Conservation (phyloP, 2,888 invertebrate species). For the Gymnoscelis rufifasciata region DNA sequence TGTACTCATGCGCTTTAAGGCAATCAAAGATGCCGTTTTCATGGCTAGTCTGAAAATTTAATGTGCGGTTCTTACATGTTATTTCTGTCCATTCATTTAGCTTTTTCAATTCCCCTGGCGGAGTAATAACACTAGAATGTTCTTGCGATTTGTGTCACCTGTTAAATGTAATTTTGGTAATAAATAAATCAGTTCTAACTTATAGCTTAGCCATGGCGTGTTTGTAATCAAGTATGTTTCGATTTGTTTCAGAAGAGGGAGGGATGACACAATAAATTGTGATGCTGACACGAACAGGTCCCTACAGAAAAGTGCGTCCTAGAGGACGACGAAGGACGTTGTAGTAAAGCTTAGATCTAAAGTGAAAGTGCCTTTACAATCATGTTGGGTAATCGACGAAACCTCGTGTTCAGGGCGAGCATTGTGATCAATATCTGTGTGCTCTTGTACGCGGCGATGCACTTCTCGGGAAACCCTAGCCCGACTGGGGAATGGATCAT, state of each 20-base stretch:
- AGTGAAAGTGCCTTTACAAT: conserved; percentile 67
- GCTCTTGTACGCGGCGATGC: conserved; percentile 84
- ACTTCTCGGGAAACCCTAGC: conserved; percentile 62
- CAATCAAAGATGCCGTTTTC: no score
- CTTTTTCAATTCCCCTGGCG: no score
- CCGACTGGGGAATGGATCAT: conserved; percentile 62
- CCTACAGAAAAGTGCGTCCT: conserved; percentile 76
- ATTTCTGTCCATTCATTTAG: no score
- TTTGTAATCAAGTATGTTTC: conserved; percentile 8
- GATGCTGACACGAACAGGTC: conserved; percentile 72
- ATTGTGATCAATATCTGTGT: conserved; percentile 86
- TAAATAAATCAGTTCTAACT: no score
- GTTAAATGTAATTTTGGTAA: no score
- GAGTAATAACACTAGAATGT: no score
- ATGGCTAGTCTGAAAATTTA: no score
- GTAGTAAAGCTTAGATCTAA: conserved; percentile 50
- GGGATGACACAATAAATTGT: conserved; percentile 74
- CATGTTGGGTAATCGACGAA: conserved; percentile 77
- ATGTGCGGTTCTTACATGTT: no score
- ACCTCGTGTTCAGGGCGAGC: conserved; percentile 86
- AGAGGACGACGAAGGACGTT: conserved; percentile 77
- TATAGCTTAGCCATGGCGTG: no score
- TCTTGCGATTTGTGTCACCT: no score
- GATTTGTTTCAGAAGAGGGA: conserved; percentile 58
- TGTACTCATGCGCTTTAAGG: conserved; percentile 5